Base-by-base conservation (phyloP, 2,888 invertebrate species). In the Agrochola litura region DNA sequence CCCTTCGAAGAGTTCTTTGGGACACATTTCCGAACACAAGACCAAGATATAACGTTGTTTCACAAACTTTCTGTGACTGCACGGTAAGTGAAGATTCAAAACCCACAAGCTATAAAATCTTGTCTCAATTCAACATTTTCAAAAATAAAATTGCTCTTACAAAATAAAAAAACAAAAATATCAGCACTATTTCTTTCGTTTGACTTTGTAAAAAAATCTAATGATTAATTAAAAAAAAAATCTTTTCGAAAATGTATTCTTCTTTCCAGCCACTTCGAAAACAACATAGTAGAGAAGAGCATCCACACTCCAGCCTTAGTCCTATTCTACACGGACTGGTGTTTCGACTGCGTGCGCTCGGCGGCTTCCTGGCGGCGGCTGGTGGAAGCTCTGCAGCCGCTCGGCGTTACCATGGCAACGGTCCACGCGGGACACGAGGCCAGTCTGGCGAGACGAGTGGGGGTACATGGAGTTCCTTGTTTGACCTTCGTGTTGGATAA, bases 261-360 rank as follows among this genome's bases (percentile, higher is more conserved):
- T 49, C 19, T 0, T 76, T 97, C 0, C 95, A 99, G 99, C 90
- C 98, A 98, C 86, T 99, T 98, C 94, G 99, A 99, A 92, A 98
- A 98, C 92, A 98, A 98, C 79, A 97, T 99, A 85, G 93, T 99
- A 73, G 98, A 99, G 81, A 98, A 98, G 92, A 99, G 99, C 92
- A 97, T 97, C 78, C 97, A 97, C 83, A 98, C 98, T 56, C 99
- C 99, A 16, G 98, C 99, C 79, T 95, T 99, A 77, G 97, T 99
- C 69, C 97, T 99, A 88, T 99, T 99, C 93, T 99, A 99, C 95
- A 98, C 98, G 12, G 99, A 99, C 94, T 99, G 99, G 98, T 99
- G 99, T 93, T 98, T 99, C 93, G 98, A 98, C 69, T 99, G 99
- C 93, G 97, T 99, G 83, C 98, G 98, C 90, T 98, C 98, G n/a